phyloP scores from a whole-genome alignment of 2,797 vertebrate species.

The Sciaenops ocellatus region DNA sequence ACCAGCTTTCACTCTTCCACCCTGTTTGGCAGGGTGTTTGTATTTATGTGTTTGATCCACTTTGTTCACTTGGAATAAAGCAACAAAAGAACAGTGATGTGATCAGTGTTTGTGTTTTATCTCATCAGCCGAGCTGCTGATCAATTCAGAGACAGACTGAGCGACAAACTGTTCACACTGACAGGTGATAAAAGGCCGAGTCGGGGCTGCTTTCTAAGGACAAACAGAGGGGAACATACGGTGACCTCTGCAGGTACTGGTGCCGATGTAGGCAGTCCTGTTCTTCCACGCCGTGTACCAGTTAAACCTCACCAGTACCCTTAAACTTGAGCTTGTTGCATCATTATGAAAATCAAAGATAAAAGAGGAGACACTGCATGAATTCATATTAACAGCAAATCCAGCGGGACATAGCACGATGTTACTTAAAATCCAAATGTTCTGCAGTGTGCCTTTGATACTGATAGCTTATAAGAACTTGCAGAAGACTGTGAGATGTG shows the following conservation, averaged over 20 bases:
- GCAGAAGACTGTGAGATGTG: background rate
- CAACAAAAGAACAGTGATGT: conserved; percentile 20
- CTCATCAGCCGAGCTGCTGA: background rate
- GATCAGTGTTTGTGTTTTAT: background rate
- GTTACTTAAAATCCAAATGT: background rate
- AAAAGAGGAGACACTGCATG: background rate
- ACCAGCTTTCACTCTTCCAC: conserved; percentile 55
- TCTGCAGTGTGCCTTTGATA: background rate
- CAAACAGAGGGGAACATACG: background rate
- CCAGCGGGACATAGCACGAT: background rate
- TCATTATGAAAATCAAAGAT: conserved; percentile 18
- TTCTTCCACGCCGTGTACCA: background rate
- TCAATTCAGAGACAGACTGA: conserved; percentile 1
- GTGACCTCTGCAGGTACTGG: background rate
- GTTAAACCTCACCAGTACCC: background rate
- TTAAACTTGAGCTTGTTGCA: background rate
- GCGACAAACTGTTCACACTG: background rate
- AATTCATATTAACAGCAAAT: background rate
- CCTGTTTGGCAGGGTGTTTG: conserved; percentile 53
- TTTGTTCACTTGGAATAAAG: conserved; percentile 69
- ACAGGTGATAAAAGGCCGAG: background rate
- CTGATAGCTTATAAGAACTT: background rate
- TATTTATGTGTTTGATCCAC: conserved; percentile 70
- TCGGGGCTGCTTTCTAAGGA: background rate
- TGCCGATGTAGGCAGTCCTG: background rate